Conservation (phyloP, 2,113 vertebrate species). For the Crotalus helleri region DNA sequence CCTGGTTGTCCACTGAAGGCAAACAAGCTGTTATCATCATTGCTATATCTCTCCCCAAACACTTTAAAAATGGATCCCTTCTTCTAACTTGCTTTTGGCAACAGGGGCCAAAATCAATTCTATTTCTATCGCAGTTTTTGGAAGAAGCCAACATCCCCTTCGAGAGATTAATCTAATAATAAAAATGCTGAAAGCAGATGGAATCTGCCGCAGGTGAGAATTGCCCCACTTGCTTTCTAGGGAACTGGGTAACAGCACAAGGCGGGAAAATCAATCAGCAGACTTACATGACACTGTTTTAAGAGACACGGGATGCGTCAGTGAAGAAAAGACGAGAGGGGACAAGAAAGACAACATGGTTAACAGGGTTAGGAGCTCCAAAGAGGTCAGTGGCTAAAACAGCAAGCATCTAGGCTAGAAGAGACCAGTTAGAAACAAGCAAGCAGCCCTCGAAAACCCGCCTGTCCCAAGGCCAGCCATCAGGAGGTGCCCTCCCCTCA, state of each 20-base stretch:
- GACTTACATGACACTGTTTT: constrained; percentile 99
- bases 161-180: constrained; percentile 13
- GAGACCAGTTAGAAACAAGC: constrained; percentile 37
- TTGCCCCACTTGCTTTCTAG: constrained; percentile 2
- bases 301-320: constrained; percentile 88
- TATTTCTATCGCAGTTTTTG: constrained; percentile 11
- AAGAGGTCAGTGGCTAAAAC: constrained; percentile 57
- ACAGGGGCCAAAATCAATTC: constrained; percentile 2
- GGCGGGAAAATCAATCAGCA: constrained; percentile 70
- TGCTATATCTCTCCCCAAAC: constrained; percentile 38
- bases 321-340: constrained; percentile 74
- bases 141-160: constrained; percentile 20
- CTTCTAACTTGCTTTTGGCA: neutral
- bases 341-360: constrained; percentile 82
- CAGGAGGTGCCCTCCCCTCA: neutral
- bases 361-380: constrained; percentile 80
- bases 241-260: constrained; percentile 27
- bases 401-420: constrained; percentile 64
- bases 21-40: neutral
- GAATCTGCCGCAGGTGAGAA: constrained; percentile 15
- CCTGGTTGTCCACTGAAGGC: constrained; percentile 93
- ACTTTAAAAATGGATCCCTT: neutral
- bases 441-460: constrained; percentile 17
- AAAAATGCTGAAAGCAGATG: constrained; percentile 19
- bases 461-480: neutral